These are phyloP conservation scores for Buathra laborator DNA, from an alignment of 2,888 invertebrate species.

Conservation along the genomic window DNA sequence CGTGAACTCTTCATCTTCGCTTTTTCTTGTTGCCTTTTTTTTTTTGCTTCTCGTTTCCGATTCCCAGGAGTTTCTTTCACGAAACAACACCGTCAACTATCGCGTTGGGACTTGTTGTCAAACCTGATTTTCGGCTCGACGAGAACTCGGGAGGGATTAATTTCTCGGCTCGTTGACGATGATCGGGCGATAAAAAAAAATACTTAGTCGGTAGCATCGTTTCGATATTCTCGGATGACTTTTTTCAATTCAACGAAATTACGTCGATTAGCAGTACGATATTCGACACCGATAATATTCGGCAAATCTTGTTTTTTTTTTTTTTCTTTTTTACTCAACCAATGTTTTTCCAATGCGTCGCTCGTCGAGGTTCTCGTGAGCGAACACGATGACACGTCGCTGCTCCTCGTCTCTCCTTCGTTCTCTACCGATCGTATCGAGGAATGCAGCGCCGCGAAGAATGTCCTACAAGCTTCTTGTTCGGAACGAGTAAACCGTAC, in stretches of 20 bases:
- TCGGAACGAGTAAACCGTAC: constrained; percentile 20
- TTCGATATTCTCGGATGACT: background rate
- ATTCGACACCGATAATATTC: constrained; percentile 12
- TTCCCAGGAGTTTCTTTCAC: constrained; percentile 61
- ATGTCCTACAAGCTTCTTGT: constrained; percentile 68
- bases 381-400: constrained; percentile 62
- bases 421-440: constrained; percentile 61
- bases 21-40: constrained; percentile 37
- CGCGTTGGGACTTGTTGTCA: constrained; percentile 30
- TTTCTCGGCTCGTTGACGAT: constrained; percentile 66
- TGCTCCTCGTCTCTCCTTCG: constrained; percentile 20
- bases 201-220: constrained; percentile 41
- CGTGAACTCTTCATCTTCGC: constrained; percentile 56
- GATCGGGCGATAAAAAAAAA: constrained; percentile 8
- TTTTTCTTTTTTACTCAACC: background rate
- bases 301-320: background rate
- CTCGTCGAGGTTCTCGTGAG: constrained; percentile 26
- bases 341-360: constrained; percentile 52
- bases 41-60: constrained; percentile 38
- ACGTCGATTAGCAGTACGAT: background rate
- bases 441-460: constrained; percentile 66
- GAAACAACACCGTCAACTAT: constrained; percentile 12
- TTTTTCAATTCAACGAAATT: constrained; percentile 1
- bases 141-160: constrained; percentile 59
- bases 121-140: constrained; percentile 45